Percentiles rank a stretch among this genome's conserved stretches.
These are phyloP conservation scores for Caenorhabditis auriculariae DNA, from an alignment of 2,888 invertebrate genomes.

Conservation along the genomic window DNA sequence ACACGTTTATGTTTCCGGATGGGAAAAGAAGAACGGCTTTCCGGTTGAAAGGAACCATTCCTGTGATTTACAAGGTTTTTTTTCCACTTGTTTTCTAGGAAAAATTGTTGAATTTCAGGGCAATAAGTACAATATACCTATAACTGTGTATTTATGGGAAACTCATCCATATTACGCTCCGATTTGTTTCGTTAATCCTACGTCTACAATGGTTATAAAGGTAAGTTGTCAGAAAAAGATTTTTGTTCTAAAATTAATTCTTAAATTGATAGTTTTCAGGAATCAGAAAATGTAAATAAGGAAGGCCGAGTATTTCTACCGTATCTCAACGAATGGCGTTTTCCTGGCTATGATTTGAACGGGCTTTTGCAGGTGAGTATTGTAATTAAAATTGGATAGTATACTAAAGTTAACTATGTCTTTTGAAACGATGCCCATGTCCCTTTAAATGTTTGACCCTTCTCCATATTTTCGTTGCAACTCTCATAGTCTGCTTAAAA, in stretches of 20 bases:
- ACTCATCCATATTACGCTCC: slow-evolving; percentile 96
- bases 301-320: slow-evolving; percentile 92
- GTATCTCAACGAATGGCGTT: slow-evolving; percentile 87
- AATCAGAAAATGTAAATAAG: slow-evolving; percentile 39
- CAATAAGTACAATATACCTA: slow-evolving; percentile 88
- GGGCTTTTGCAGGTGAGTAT: slow-evolving; percentile 76
- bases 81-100: neutral
- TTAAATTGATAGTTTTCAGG: slow-evolving; percentile 11
- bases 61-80: slow-evolving; percentile 66
- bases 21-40: slow-evolving; percentile 64
- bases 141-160: slow-evolving; percentile 93
- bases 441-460: no score
- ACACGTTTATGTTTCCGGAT: slow-evolving; percentile 60
- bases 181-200: slow-evolving; percentile 84
- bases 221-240: slow-evolving; percentile 54
- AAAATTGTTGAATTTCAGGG: slow-evolving; percentile 66
- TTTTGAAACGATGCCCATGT: no score
- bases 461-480: no score
- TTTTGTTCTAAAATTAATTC: slow-evolving; percentile 1
- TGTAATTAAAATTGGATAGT: neutral
- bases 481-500: no score
- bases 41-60: slow-evolving; percentile 67
- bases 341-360: slow-evolving; percentile 79
- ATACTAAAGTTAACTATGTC: no score
- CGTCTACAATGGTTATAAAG: slow-evolving; percentile 87